Evolutionary conservation across 2,113 vertebrate genomes (phyloP).

Genomic region (Chauna torquata): DNA sequence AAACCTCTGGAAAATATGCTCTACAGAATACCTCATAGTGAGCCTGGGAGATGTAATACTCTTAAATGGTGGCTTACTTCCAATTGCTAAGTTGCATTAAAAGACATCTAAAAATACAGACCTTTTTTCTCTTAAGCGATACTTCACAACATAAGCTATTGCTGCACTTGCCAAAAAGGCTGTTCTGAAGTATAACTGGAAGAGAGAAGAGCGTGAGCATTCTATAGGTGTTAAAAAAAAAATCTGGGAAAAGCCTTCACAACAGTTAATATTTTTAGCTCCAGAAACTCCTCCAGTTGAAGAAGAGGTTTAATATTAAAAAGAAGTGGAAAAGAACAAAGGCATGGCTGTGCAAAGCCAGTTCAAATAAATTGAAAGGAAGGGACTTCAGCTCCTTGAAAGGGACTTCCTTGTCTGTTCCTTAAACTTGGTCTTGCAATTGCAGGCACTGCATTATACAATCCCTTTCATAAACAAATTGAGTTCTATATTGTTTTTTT

Average conservation of each 20-base stretch:
- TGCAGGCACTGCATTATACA: background rate
- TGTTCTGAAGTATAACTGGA: background rate
- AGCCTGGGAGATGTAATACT: background rate
- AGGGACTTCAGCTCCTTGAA: background rate
- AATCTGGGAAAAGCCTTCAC: background rate
- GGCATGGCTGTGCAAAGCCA: background rate
- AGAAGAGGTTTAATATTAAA: background rate
- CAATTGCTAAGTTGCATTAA: background rate
- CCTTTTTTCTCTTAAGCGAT: background rate
- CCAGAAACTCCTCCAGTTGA: background rate
- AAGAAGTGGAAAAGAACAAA: background rate
- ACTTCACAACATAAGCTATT: background rate
- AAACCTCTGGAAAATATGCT: background rate
- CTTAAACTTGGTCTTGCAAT: background rate
- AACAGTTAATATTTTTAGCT: background rate
- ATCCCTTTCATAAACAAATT: background rate
- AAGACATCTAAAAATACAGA: background rate
- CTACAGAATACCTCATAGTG: background rate
- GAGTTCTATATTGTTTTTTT: background rate
- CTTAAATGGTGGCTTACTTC: background rate
- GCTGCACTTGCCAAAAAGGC: background rate
- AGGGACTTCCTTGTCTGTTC: background rate
- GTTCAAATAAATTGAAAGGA: background rate
- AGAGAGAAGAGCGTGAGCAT: background rate
- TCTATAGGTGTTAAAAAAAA: background rate